phyloP scores from a whole-genome alignment of 2,888 invertebrate genomes.

The Argynnis bischoffii region DNA sequence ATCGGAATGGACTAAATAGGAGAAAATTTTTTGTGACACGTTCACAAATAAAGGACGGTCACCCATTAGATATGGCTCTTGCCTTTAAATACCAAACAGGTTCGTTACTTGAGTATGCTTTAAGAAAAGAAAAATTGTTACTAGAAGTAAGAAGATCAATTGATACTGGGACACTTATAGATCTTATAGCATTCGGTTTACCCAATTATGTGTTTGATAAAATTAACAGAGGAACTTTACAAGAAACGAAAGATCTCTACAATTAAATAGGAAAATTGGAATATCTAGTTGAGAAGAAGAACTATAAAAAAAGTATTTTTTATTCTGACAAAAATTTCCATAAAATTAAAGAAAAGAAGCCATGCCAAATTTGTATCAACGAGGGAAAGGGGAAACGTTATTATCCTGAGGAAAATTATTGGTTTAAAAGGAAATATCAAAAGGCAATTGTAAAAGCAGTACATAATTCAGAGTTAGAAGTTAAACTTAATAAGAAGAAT shows the following conservation, averaged over 20 bases:
- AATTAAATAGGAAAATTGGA: slow-evolving; percentile 8
- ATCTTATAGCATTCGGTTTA: slow-evolving; percentile 33
- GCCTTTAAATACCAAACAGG: slow-evolving; percentile 36
- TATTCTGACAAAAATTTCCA: no score
- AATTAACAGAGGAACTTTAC: slow-evolving; percentile 26
- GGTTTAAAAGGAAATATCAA: no score
- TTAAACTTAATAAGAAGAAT: no score
- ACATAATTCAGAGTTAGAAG: no score
- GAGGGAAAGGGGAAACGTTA: no score
- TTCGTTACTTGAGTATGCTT: slow-evolving; percentile 33
- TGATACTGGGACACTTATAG: slow-evolving; percentile 34
- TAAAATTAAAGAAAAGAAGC: no score
- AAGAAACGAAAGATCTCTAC: slow-evolving; percentile 26
- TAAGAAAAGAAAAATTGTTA: slow-evolving; percentile 40
- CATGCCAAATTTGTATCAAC: no score
- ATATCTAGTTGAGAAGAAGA: no score
- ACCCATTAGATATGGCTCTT: slow-evolving; percentile 40
- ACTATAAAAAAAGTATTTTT: no score
- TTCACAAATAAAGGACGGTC: slow-evolving; percentile 41
- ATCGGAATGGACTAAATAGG: slow-evolving; percentile 36
- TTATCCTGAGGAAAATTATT: no score
- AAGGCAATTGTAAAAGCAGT: no score
- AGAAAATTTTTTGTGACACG: slow-evolving; percentile 39
- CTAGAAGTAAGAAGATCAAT: slow-evolving; percentile 33
- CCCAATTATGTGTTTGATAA: slow-evolving; percentile 31